Evolutionary conservation across 1,140 invertebrate genomes (phyloP).

Genomic region (Caerostris darwini): DNA sequence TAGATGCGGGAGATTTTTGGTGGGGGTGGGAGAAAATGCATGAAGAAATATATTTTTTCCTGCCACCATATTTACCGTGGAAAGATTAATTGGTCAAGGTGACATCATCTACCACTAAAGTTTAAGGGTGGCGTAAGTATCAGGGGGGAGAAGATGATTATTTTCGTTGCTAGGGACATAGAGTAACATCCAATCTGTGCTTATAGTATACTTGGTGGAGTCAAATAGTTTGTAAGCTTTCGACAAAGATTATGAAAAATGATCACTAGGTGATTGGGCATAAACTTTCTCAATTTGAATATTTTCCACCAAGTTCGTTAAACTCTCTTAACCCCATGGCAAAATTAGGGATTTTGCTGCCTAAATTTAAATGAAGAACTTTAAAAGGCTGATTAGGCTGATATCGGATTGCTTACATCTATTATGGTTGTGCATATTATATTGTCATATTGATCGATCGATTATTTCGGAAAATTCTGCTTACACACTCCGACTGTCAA

Average conservation of each 20-base stretch:
- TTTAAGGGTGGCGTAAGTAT: background rate
- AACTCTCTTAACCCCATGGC: background rate
- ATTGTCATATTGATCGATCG: too few species aligned
- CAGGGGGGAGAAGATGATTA: background rate
- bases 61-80: background rate
- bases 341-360: background rate
- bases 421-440: too few species aligned
- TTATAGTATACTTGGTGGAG: too few species aligned
- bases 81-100: slow-evolving; percentile 65
- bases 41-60: slow-evolving; percentile 39
- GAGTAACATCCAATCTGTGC: too few species aligned
- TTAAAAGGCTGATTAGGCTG: too few species aligned
- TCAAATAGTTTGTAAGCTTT: too few species aligned
- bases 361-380: background rate
- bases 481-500: too few species aligned
- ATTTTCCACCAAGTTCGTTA: background rate
- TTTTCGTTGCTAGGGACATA: too few species aligned
- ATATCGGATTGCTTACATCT: too few species aligned
- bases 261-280: background rate
- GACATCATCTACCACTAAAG: background rate
- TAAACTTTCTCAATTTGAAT: background rate
- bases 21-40: background rate
- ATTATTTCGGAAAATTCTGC: too few species aligned
- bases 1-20: background rate
- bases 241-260: too few species aligned